These are phyloP conservation scores for Penelope pileata DNA, from an alignment of 2,113 vertebrate species.

Conservation along the genomic window DNA sequence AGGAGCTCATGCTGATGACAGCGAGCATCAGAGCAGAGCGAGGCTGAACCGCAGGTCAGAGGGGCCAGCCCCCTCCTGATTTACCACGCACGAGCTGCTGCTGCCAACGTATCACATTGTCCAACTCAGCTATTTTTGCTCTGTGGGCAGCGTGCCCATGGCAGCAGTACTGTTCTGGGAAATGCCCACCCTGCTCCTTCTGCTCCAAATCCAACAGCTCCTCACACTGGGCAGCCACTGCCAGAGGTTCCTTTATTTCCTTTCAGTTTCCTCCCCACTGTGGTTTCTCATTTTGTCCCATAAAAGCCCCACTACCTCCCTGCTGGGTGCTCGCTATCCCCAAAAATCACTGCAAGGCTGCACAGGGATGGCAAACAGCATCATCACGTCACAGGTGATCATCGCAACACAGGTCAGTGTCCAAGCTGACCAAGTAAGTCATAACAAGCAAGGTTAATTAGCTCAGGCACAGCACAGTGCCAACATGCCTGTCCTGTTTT, in stretches of 20 bases:
- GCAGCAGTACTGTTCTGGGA: background rate
- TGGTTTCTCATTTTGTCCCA: background rate
- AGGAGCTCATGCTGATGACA: background rate
- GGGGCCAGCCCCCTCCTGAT: background rate
- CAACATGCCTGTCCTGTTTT: background rate
- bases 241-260: background rate
- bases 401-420: background rate
- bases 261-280: background rate
- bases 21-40: fast-evolving
- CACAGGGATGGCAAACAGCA: background rate
- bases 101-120: background rate
- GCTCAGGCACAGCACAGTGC: background rate
- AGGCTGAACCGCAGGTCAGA: background rate
- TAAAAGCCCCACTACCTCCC: background rate
- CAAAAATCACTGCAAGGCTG: fast-evolving
- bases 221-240: background rate
- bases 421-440: background rate
- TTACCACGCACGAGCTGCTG: background rate
- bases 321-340: background rate
- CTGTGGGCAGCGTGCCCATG: background rate
- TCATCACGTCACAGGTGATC: background rate
- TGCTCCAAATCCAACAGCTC: background rate
- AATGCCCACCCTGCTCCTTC: fast-evolving
- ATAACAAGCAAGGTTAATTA: background rate
- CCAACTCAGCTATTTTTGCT: background rate